These are phyloP conservation scores for Dryobota labecula DNA, from an alignment of 2,888 invertebrate species.

Conservation along the genomic window DNA sequence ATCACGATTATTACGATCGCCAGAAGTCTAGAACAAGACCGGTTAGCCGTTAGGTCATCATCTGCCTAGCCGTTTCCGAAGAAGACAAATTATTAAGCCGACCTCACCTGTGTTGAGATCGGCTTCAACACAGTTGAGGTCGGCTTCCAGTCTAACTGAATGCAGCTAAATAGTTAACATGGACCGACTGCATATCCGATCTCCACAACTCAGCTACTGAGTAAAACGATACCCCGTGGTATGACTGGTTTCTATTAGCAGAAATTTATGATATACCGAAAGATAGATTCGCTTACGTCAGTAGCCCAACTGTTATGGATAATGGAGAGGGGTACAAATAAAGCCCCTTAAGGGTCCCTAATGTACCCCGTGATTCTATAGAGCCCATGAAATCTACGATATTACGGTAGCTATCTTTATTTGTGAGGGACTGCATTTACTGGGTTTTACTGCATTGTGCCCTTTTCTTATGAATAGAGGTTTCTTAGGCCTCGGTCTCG, in stretches of 20 bases:
- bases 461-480: constrained; percentile 16
- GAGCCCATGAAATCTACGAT: constrained; percentile 41
- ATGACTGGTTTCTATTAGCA: not conserved
- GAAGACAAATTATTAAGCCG: too few relatives aligned
- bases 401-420: constrained; percentile 32
- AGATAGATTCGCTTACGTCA: not conserved
- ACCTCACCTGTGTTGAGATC: too few relatives aligned
- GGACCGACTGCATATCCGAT: too few relatives aligned
- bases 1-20: too few relatives aligned
- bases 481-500: too few relatives aligned
- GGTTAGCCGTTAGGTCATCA: not conserved
- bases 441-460: constrained; percentile 33
- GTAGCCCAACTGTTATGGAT: not conserved
- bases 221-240: not conserved
- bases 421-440: constrained; percentile 14
- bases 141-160: not conserved
- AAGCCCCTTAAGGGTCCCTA: constrained; percentile 27
- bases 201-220: too few relatives aligned
- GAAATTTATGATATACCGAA: not conserved
- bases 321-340: constrained; percentile 33
- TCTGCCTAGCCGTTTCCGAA: not conserved
- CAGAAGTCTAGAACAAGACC: too few relatives aligned
- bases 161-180: not conserved
- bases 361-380: constrained; percentile 30
- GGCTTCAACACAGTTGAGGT: too few relatives aligned